These are phyloP conservation scores for Fratercula arctica DNA, from an alignment of 2,797 vertebrate genomes.

Conservation along the genomic window DNA sequence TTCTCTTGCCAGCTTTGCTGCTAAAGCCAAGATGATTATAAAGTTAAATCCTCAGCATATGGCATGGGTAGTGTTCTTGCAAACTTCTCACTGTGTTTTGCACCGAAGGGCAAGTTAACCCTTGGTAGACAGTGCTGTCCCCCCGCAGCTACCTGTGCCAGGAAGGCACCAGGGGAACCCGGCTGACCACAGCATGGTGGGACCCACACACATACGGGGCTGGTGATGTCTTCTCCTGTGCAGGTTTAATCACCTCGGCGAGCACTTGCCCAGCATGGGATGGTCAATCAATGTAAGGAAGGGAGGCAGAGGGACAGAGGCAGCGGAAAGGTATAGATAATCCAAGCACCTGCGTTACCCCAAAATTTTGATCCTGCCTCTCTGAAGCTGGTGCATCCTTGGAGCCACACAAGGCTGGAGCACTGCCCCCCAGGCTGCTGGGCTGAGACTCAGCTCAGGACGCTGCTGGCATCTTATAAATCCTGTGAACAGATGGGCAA, in stretches of 20 bases:
- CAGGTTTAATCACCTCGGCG: accelerated
- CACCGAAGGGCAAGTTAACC: neutral
- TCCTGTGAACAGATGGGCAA: neutral
- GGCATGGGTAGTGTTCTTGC: neutral
- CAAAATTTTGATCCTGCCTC: neutral
- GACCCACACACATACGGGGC: accelerated
- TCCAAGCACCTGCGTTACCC: neutral
- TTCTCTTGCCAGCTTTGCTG: slow-evolving; percentile 57
- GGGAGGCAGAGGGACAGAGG: neutral
- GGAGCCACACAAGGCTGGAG: neutral
- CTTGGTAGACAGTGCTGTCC: neutral
- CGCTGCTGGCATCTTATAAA: neutral
- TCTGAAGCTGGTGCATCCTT: neutral
- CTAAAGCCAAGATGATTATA: slow-evolving; percentile 67
- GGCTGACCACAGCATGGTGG: neutral
- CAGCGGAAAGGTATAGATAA: neutral
- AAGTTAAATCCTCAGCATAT: slow-evolving; percentile 58
- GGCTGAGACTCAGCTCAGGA: neutral
- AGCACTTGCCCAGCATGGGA: accelerated
- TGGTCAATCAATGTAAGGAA: neutral
- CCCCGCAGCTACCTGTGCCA: accelerated
- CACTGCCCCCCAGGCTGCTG: accelerated
- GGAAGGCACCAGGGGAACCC: accelerated
- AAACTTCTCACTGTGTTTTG: neutral
- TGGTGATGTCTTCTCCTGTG: neutral